Conservation (phyloP, 1,140 invertebrate genomes). For the Magallana ariakensis region DNA sequence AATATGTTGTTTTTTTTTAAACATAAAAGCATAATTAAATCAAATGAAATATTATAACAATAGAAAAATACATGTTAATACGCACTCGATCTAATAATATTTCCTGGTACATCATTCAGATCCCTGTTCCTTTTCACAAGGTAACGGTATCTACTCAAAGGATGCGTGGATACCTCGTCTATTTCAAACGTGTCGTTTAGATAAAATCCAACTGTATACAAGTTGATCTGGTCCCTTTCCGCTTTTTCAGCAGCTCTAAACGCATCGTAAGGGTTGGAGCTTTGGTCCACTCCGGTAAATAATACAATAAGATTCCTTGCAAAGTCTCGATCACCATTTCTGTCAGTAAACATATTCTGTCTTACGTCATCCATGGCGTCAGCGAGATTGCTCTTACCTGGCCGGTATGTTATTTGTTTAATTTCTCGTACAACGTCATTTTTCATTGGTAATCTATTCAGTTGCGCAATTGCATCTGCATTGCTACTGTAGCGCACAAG, state of each 20-base stretch:
- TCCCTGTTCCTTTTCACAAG: conserved; percentile 53
- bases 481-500: conserved; percentile 62
- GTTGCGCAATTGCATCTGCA: conserved; percentile 52
- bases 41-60: too few relatives aligned
- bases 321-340: conserved; percentile 64
- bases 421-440: conserved; percentile 56
- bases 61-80: neutral
- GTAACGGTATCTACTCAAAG: conserved; percentile 56
- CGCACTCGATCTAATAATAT: neutral
- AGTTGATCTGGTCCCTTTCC: conserved; percentile 56
- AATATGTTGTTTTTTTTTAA: too few relatives aligned
- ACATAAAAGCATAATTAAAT: too few relatives aligned
- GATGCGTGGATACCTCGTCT: conserved; percentile 62
- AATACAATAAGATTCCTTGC: conserved; percentile 68
- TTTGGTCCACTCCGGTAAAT: conserved; percentile 67
- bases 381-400: conserved; percentile 59
- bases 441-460: conserved; percentile 55
- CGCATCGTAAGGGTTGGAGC: conserved; percentile 46
- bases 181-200: conserved; percentile 64
- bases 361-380: conserved; percentile 56
- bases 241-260: conserved; percentile 58
- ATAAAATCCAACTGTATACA: conserved; percentile 67
- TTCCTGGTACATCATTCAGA: conserved; percentile 41
- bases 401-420: conserved; percentile 58
- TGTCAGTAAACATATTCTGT: conserved; percentile 55